Evolutionary conservation across 2,113 vertebrate genomes (phyloP).

Genomic region (Dromiciops gliroides): DNA sequence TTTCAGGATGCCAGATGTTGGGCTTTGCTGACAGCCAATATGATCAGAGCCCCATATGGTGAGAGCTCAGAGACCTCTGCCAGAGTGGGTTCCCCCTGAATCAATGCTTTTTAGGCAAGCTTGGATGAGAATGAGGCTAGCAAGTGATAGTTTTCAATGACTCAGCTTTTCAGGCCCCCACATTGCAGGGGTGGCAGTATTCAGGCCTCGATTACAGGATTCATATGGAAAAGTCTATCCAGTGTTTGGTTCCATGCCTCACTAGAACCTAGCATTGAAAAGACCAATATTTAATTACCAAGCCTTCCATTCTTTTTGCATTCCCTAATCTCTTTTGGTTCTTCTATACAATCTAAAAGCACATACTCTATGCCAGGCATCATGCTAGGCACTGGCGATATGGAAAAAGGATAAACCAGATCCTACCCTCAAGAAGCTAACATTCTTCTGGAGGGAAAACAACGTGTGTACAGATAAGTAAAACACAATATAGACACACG

Average conservation of each 20-base stretch:
- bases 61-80: conserved; percentile 55
- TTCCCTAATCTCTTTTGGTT: background rate
- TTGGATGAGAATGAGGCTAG: background rate
- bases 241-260: background rate
- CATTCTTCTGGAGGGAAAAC: background rate
- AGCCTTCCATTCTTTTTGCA: background rate
- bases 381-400: background rate
- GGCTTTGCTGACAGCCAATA: conserved; percentile 56
- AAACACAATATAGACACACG: background rate
- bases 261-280: background rate
- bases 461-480: background rate
- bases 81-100: conserved; percentile 7
- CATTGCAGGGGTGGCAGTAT: background rate
- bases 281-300: background rate
- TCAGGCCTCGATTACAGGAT: background rate
- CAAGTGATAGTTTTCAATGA: background rate
- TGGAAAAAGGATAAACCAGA: background rate
- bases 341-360: background rate
- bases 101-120: background rate
- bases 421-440: background rate
- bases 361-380: background rate
- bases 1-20: conserved; percentile 64
- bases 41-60: conserved; percentile 75
- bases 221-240: background rate
- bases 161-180: background rate